Conservation (phyloP, 37 sponge, comb jelly and placozoan genomes). For the Aphrocallistes beatrix region DNA sequence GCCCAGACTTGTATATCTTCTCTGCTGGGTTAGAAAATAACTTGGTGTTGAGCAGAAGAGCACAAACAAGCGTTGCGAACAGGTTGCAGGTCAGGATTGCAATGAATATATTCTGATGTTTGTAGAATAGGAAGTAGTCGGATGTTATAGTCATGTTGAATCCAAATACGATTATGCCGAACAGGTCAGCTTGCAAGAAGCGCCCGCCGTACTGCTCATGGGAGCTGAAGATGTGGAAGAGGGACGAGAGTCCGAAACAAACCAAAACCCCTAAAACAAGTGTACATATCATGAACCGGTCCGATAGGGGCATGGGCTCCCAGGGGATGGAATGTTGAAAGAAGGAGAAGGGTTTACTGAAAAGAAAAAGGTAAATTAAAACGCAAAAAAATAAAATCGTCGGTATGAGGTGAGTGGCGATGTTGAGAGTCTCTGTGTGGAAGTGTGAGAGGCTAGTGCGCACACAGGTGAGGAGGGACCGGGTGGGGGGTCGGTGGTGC, state of each 20-base stretch:
- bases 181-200: background rate
- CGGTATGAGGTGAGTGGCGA: background rate
- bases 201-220: background rate
- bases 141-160: background rate
- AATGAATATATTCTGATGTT: background rate
- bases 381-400: background rate
- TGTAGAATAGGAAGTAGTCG: background rate
- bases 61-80: background rate
- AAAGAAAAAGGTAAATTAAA: background rate
- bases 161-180: background rate
- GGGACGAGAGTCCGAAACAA: background rate
- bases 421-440: background rate
- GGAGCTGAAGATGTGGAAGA: background rate
- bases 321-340: background rate
- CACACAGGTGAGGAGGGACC: background rate
- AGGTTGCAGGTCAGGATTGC: background rate
- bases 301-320: background rate
- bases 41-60: background rate
- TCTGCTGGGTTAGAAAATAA: background rate
- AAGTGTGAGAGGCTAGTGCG: background rate
- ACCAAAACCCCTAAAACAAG: background rate
- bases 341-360: background rate
- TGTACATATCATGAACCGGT: background rate
- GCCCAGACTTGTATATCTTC: background rate
- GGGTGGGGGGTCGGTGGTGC: background rate